phyloP scores from a whole-genome alignment of 2,888 invertebrate genomes.

The Drosophila maculinotata region DNA sequence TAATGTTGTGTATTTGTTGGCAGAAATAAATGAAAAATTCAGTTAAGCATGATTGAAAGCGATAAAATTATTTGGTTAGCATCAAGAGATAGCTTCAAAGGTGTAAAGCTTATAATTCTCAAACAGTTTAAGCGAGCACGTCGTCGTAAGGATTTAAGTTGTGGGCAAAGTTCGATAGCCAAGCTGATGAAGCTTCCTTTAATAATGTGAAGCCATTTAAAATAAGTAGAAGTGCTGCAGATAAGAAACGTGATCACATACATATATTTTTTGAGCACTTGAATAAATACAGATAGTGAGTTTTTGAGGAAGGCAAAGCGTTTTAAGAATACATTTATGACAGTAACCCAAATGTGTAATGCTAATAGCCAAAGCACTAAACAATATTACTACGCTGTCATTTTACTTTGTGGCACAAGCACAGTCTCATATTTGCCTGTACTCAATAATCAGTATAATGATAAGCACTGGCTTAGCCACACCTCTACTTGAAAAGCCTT shows the following conservation, averaged over 20 bases:
- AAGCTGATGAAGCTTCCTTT: not conserved
- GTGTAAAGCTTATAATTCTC: not conserved
- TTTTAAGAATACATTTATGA: too few relatives aligned
- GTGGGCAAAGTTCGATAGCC: not conserved
- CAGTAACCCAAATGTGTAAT: too few relatives aligned
- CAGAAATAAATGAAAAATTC: too few relatives aligned
- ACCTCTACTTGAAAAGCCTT: slow-evolving; percentile 6
- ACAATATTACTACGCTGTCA: not conserved
- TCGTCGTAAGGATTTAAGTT: not conserved
- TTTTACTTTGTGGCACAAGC: not conserved
- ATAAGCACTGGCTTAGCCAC: not conserved
- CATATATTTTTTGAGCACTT: too few relatives aligned
- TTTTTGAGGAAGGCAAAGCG: too few relatives aligned
- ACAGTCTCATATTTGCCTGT: too few relatives aligned
- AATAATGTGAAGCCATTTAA: not conserved
- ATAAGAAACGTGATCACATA: too few relatives aligned
- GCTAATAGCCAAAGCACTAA: too few relatives aligned
- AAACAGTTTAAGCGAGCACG: not conserved
- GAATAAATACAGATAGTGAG: too few relatives aligned
- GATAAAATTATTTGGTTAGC: too few relatives aligned
- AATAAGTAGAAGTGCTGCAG: not conserved
- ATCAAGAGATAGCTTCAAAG: not conserved
- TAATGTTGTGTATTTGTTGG: not conserved
- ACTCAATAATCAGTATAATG: not conserved
- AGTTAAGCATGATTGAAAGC: too few relatives aligned